A percentile compares a stretch with the other conserved stretches of the same genome.
phyloP scores from a whole-genome alignment of 2,888 invertebrate species.

The Pollenia griseotomentosa region DNA sequence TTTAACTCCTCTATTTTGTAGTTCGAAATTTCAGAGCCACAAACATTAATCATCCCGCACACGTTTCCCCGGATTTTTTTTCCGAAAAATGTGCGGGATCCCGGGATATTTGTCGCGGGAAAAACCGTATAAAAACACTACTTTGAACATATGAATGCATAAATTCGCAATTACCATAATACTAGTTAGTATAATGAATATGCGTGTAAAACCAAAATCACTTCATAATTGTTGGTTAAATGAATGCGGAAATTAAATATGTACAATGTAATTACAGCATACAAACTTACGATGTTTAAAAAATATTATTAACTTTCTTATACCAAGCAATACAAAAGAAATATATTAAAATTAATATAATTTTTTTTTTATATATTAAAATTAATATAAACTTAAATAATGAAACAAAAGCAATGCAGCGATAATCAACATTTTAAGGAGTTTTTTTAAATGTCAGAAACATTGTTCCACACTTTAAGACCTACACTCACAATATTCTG shows the following conservation, averaged over 20 bases:
- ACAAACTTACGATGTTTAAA: background rate
- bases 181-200: background rate
- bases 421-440: too few relatives aligned
- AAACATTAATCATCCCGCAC: too few relatives aligned
- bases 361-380: too few relatives aligned
- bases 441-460: too few relatives aligned
- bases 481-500: too few relatives aligned
- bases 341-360: too few relatives aligned
- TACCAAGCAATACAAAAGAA: background rate
- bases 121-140: background rate
- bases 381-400: background rate
- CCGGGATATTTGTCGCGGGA: too few relatives aligned
- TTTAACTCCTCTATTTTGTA: too few relatives aligned
- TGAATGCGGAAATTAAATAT: constrained; percentile 50
- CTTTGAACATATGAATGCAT: background rate
- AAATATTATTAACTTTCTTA: background rate
- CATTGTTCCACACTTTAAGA: too few relatives aligned
- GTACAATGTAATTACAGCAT: background rate
- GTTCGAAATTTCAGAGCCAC: too few relatives aligned
- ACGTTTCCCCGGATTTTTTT: too few relatives aligned
- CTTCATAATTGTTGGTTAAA: constrained; percentile 10
- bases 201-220: background rate
- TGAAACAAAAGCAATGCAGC: background rate
- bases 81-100: too few relatives aligned
- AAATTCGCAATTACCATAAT: constrained; percentile 35